Evolutionary conservation across 2,888 invertebrate species (phyloP).

Genomic region (Limnephilus rhombicus): DNA sequence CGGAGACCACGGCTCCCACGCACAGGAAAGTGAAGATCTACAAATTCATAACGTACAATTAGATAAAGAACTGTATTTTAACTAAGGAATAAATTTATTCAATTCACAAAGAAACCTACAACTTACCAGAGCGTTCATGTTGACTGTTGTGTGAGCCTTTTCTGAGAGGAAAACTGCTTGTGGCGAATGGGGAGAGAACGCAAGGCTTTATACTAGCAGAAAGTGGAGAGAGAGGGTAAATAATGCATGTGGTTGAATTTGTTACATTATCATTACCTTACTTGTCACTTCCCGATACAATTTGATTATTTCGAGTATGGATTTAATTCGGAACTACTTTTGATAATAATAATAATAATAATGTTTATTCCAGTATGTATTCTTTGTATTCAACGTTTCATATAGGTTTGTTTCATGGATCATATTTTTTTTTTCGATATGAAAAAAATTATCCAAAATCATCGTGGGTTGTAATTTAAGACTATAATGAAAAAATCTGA

Average conservation of each 20-base stretch:
- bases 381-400: too few relatives aligned
- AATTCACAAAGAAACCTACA: background rate
- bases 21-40: slow-evolving; percentile 48
- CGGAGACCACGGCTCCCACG: slow-evolving; percentile 67
- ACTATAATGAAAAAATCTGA: background rate
- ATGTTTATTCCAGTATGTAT: too few relatives aligned
- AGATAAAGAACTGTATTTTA: too few relatives aligned
- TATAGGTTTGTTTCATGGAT: too few relatives aligned
- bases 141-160: slow-evolving; percentile 54
- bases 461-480: too few relatives aligned
- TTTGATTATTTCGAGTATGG: too few relatives aligned
- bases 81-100: background rate
- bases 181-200: slow-evolving; percentile 4
- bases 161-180: slow-evolving; percentile 63
- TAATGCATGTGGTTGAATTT: background rate
- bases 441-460: too few relatives aligned
- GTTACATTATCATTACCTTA: background rate
- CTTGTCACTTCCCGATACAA: background rate
- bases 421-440: too few relatives aligned
- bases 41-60: too few relatives aligned
- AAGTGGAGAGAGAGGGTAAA: slow-evolving; percentile 74
- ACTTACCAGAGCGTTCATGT: slow-evolving; percentile 40
- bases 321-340: too few relatives aligned
- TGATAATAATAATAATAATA: too few relatives aligned
- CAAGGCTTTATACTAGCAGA: slow-evolving; percentile 11